These are phyloP conservation scores for Bubo bubo DNA, from an alignment of 2,113 vertebrate genomes.

Conservation along the genomic window DNA sequence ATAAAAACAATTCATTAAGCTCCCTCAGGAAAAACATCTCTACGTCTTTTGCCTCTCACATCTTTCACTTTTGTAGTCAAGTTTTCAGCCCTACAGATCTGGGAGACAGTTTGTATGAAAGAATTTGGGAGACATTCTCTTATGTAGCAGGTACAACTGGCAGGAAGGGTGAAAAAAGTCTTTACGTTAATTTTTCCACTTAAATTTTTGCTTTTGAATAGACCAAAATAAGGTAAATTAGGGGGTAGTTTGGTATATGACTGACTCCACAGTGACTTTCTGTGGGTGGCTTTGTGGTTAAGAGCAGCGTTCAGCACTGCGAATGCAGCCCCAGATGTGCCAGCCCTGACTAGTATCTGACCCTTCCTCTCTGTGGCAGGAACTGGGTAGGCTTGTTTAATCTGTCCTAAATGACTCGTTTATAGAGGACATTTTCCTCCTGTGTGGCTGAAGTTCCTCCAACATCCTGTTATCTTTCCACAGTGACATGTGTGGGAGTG, in stretches of 20 bases:
- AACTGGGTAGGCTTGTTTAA: background rate
- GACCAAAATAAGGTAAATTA: background rate
- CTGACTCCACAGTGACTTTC: background rate
- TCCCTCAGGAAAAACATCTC: background rate
- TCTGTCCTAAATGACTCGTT: background rate
- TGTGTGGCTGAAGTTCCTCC: background rate
- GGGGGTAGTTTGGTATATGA: background rate
- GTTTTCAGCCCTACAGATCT: background rate
- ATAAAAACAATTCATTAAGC: background rate
- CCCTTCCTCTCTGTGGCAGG: background rate
- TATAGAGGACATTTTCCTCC: background rate
- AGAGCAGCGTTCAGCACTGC: background rate
- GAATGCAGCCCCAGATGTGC: background rate
- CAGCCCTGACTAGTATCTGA: background rate
- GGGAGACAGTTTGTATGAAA: background rate
- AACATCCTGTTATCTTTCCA: background rate
- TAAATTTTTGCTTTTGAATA: background rate
- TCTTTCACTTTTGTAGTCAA: background rate
- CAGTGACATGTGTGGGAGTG: background rate
- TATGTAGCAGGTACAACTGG: background rate
- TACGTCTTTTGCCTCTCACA: background rate
- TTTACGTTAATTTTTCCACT: background rate
- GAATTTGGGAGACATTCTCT: background rate
- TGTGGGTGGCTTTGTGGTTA: background rate
- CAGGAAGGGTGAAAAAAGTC: background rate